Percentiles rank a stretch among this genome's conserved stretches.
These are phyloP conservation scores for Ptychochromis oligacanthus DNA, from an alignment of 2,113 vertebrate genomes.

Conservation along the genomic window DNA sequence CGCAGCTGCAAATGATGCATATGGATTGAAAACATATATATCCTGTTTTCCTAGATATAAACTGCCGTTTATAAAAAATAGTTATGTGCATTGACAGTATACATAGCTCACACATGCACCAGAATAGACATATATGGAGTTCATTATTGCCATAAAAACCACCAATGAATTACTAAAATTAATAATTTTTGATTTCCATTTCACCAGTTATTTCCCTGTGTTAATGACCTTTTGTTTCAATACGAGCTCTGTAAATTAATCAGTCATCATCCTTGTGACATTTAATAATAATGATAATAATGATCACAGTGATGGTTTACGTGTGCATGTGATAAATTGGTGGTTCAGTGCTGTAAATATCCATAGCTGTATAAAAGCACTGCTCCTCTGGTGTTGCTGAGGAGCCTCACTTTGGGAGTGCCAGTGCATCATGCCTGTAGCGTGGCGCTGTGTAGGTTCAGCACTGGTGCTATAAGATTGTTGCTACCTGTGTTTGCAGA, in stretches of 20 bases:
- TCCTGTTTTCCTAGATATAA: background rate
- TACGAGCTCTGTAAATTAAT: background rate
- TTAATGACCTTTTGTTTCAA: background rate
- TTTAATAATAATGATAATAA: background rate
- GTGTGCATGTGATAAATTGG: background rate
- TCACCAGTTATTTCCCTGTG: background rate
- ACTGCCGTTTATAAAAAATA: background rate
- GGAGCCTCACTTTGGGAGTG: background rate
- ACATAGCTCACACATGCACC: too few relatives aligned
- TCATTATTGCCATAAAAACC: too few relatives aligned
- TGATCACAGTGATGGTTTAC: background rate
- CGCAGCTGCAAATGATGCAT: background rate
- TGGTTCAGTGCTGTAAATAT: background rate
- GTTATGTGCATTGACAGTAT: background rate
- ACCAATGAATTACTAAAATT: background rate
- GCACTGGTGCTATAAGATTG: slow-evolving; percentile 1
- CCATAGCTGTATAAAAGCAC: background rate
- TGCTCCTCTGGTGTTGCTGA: background rate
- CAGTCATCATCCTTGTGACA: background rate
- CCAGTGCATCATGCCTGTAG: background rate
- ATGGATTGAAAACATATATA: background rate
- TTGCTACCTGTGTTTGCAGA: background rate
- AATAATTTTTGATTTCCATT: background rate
- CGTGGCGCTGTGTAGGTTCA: background rate
- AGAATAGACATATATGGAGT: background rate